Base-by-base conservation (phyloP, 2,888 invertebrate genomes). In the Mamestra brassicae region DNA sequence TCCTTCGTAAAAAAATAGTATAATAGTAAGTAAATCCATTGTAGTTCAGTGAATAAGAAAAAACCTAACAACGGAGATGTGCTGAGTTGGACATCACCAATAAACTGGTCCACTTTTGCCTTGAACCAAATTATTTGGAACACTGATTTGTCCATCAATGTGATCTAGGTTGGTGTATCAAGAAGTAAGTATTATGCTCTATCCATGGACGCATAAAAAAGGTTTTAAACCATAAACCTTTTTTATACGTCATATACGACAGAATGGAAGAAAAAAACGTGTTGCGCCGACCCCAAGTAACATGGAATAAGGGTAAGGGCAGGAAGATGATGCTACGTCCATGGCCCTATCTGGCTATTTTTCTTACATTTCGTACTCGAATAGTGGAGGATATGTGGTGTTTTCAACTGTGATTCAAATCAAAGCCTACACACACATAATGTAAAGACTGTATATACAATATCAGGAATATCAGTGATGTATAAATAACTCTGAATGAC, bases 401-500 rank as follows among this genome's bases (percentile, higher is more conserved):
- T 34, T 36, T 17, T 58, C 58, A 36, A 50, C 17, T 15, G 15
- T 50, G 50, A 15, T 17, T 17, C 0, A 17, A 34, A 36, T 36
- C 15, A 17, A 36, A 58, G 58, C 36, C 36, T 58, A 36, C 15
- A 34, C 36, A 58, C 15, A 38, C 3, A 38, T 42, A n/a, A n/a
- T 60, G 38, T 60, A 60, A 60, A 60, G 8, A 42, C 60, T 42
- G 60, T 42, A 42, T 10, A 60, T 38, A 60, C 38, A 60, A 38
- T 60, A 60, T 10, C 60, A 60, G 38, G 58, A 38, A 60, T 60
- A 60, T 10, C 60, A 58, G 34, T 60, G 38, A 38, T 60, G 38
- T 78, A 78, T 60, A 60, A 63, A 83, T 80, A 80, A 82, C 70
- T 71, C 42, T 0, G 58, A 70, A 65, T 79, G 80, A 83, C 80